Conservation (phyloP, 2,113 vertebrate species). For the Pelusios castaneus region DNA sequence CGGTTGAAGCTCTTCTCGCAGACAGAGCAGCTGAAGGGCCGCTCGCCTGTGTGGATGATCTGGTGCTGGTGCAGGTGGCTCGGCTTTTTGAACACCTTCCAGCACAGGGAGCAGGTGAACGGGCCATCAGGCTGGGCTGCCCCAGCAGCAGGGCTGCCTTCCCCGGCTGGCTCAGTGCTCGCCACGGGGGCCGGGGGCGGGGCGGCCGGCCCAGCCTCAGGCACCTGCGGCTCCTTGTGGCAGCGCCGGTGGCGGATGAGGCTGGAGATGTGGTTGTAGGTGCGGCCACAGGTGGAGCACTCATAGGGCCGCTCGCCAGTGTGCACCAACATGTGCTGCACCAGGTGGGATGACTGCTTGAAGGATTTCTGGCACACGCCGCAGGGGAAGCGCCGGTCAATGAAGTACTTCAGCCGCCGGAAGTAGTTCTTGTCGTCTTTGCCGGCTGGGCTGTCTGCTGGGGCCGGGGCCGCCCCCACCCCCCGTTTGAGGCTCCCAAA, state of each 20-base stretch:
- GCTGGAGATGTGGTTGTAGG: conserved; percentile 80
- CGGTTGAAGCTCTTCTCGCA: conserved; percentile 94
- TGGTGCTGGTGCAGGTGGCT: conserved; percentile 96
- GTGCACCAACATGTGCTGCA: conserved; percentile 81
- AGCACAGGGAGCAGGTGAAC: conserved; percentile 87
- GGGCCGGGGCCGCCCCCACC: background rate
- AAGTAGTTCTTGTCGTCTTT: conserved; percentile 78
- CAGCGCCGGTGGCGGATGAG: conserved; percentile 79
- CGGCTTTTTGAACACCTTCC: conserved; percentile 94
- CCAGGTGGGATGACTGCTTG: conserved; percentile 78
- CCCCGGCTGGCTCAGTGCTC: accelerated
- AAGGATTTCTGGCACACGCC: conserved; percentile 78
- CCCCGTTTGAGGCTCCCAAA: conserved; percentile 73
- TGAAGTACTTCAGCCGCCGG: conserved; percentile 72
- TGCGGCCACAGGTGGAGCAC: conserved; percentile 76
- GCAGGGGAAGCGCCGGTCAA: conserved; percentile 78
- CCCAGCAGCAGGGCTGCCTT: background rate
- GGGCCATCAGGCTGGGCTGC: conserved; percentile 53
- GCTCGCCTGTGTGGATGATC: conserved; percentile 92
- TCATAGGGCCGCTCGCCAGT: conserved; percentile 75
- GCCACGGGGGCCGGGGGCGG: background rate
- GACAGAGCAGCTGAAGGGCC: conserved; percentile 89
- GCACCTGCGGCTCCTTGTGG: conserved; percentile 53
- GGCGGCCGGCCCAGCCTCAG: background rate
- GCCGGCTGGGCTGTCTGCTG: background rate